These are phyloP conservation scores for Diplazon laetatorius DNA, from an alignment of 2,888 invertebrate genomes.

Conservation along the genomic window DNA sequence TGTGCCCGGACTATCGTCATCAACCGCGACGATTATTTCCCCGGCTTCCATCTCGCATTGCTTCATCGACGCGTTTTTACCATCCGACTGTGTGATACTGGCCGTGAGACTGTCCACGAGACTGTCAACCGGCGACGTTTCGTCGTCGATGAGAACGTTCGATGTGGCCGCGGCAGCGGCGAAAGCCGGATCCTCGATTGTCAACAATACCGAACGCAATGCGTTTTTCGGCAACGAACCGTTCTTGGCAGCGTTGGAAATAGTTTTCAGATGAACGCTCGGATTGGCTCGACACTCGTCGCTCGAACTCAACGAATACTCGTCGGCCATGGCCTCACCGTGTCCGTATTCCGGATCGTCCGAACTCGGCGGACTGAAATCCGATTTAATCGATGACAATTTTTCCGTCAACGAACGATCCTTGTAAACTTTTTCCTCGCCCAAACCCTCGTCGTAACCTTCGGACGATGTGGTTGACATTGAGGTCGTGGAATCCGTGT, in stretches of 20 bases:
- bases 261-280: conserved; percentile 73
- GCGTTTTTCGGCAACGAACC: conserved; percentile 75
- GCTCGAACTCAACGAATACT: conserved; percentile 81
- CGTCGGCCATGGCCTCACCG: conserved; percentile 88
- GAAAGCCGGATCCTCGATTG: conserved; percentile 89
- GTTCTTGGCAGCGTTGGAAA: conserved; percentile 72
- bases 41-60: conserved; percentile 82
- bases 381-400: conserved; percentile 78
- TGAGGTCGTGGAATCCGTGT: conserved; percentile 79
- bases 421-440: conserved; percentile 89
- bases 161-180: conserved; percentile 88
- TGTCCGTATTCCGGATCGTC: conserved; percentile 85
- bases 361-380: conserved; percentile 83
- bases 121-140: conserved; percentile 92
- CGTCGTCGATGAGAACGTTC: conserved; percentile 89
- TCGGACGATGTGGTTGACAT: conserved; percentile 82
- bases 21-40: conserved; percentile 77
- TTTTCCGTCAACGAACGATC: conserved; percentile 86
- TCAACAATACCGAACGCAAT: conserved; percentile 84
- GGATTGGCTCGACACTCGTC: conserved; percentile 81
- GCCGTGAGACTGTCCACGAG: conserved; percentile 88
- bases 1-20: conserved; percentile 86
- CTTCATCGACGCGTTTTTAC: conserved; percentile 82
- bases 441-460: conserved; percentile 84
- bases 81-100: conserved; percentile 80